Conservation (phyloP, 2,113 vertebrate species). For the Oryzias woworae region DNA sequence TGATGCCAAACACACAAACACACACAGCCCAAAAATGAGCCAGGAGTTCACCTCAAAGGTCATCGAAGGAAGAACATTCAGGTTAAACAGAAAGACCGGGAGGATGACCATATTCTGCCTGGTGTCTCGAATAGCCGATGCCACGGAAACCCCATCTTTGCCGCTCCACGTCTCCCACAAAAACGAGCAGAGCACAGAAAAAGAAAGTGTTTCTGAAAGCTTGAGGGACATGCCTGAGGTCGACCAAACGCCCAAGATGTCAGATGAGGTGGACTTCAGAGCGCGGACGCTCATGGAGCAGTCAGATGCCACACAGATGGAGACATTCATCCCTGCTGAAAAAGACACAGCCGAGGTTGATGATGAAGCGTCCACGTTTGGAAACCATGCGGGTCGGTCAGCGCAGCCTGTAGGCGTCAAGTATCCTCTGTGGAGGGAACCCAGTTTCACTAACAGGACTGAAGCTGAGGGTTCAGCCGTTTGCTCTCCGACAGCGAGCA, state of each 20-base stretch:
- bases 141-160: conserved; percentile 37
- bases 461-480: conserved; percentile 26
- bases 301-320: conserved; percentile 5
- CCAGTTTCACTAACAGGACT: conserved; percentile 46
- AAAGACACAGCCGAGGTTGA: conserved; percentile 20
- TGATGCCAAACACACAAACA: conserved; percentile 8
- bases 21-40: conserved; percentile 4
- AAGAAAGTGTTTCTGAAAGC: neutral
- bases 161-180: conserved; percentile 32
- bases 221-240: conserved; percentile 2
- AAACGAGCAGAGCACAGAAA: conserved; percentile 13
- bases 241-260: conserved; percentile 36
- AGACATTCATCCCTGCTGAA: conserved; percentile 2
- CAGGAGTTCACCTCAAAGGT: conserved; percentile 38
- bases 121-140: conserved; percentile 67
- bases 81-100: conserved; percentile 59
- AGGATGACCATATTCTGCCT: conserved; percentile 77
- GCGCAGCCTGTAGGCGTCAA: conserved; percentile 33
- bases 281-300: conserved; percentile 5
- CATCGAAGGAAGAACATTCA: conserved; percentile 60
- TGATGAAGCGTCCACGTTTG: conserved; percentile 12
- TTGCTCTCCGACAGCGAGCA: neutral
- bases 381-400: conserved; percentile 14
- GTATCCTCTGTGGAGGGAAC: conserved; percentile 77
- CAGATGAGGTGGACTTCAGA: conserved; percentile 69